Evolutionary conservation across 2,888 invertebrate genomes (phyloP).

Genomic region (Atethmia centrago): DNA sequence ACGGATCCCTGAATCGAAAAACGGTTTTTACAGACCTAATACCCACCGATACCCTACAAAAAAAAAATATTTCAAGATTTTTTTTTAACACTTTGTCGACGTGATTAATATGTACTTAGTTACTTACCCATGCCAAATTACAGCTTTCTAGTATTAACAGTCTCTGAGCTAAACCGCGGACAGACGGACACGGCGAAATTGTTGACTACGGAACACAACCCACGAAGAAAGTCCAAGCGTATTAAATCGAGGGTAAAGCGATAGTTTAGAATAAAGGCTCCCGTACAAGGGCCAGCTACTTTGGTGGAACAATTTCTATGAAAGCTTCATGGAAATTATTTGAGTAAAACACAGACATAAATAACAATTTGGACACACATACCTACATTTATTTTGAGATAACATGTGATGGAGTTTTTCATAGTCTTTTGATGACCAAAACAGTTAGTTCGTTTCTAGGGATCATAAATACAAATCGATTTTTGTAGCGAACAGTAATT

Average conservation of each 20-base stretch:
- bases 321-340: neutral
- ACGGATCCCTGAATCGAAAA: too few relatives aligned
- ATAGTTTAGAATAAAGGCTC: neutral
- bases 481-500: neutral
- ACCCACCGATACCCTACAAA: too few relatives aligned
- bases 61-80: too few relatives aligned
- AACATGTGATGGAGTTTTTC: conserved; percentile 21
- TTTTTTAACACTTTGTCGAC: too few relatives aligned
- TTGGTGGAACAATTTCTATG: neutral
- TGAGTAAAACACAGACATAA: conserved; percentile 19
- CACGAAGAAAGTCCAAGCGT: neutral
- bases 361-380: conserved; percentile 18
- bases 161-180: too few relatives aligned
- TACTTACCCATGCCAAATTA: too few relatives aligned
- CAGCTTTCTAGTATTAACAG: too few relatives aligned
- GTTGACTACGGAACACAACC: too few relatives aligned
- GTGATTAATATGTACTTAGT: too few relatives aligned
- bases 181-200: too few relatives aligned
- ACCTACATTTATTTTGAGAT: conserved; percentile 23
- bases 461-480: conserved; percentile 33
- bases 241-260: neutral
- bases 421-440: conserved; percentile 4
- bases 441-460: conserved; percentile 47
- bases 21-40: too few relatives aligned
- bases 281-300: too few relatives aligned